Evolutionary conservation across 92 coral and sea anemone species (phyloP), one percentile per base, ranked within the genome.

Genomic region (Zoanthus sociatus): DNA sequence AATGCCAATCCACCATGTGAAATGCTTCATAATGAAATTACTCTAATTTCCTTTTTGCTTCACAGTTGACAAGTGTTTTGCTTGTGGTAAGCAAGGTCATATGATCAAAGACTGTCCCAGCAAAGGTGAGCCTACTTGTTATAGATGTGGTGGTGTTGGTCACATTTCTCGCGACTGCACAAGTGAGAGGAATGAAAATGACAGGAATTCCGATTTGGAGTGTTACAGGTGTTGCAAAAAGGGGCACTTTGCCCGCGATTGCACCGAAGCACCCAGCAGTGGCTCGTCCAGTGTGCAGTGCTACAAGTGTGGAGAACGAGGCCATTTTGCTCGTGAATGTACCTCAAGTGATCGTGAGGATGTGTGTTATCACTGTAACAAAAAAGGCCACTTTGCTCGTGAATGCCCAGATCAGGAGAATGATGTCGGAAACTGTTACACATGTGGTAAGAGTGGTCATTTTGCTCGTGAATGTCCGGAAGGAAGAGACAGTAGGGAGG

Each of bases 381-480:
- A 92, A 71, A 72, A 77, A 50, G 99, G 97, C 15, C 99, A 97
- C 76, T 81, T 90, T 69, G 94, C 95, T 72, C 96, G 96, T 20
- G 94, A 97, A 47, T 97, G 99, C 76, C 77, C 96, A 3, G 63
- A 63, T 0, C 54, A 63, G 9, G 88, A 82, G n/a, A 48, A 81
- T 56, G 76, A 74, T 32, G 90, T 71, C 5, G 92, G 79, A 2
- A 77, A 71, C 30, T 96, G 98, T 87, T 96, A 94, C 86, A 85
- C 54, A 6, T 96, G 98, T 89, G 92, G 94, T 26, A 91, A 96
- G 74, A 77, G 77, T 46, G 98, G 98, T 76, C 98, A 96, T 71
- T 92, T 61, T 89, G 97, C 98, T 10, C 97, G 99, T 31, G 96
- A 97, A 37, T 97, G 99, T 76, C 84, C 92, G 13, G 78, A 76